Base-by-base conservation (phyloP, 2,888 invertebrate genomes). In the Habroteleia sp. region DNA sequence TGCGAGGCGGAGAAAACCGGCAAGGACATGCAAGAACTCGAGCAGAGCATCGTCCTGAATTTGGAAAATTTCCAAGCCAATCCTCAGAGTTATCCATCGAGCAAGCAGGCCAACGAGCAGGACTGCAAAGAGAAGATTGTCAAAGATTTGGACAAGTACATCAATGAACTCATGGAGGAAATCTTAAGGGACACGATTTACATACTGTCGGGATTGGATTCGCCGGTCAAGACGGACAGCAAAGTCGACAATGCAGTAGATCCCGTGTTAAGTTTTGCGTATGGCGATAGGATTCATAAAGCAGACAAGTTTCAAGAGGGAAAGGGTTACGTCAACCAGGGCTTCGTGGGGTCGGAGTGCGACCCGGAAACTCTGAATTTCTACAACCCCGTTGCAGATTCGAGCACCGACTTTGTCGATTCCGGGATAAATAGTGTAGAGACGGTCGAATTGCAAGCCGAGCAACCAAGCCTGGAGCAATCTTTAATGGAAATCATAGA, bases 351-450 rank as follows among this genome's bases (percentile, higher is more conserved):
- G 0, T 81, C 85, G 0, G 74, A 77, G 1, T 78, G 78, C 50
- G 85, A 88, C 77, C 85, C 87, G 0, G 85, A 87, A 16, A 80
- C 83, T 1, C 41, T 87, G n/a, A 83, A 86, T 8, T 87, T 86
- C 41, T 80, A 81, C 29, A 63, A 58, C 17, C 27, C 74, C 0
- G 52, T 74, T 1, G 23, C 83, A 4, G 86, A 87, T 27, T 81
- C 60, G 0, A 60, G 83, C 27, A 50, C 81, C 11, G 87, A 88
- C 54, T 85, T 83, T 60, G 80, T 82, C 1, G 88, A 88, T 72
- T 88, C 88, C 5, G 88, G 88, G 1, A 88, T 88, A 65, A 88
- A 88, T 29, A 88, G 88, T 68, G 88, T 88, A 1, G 88, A 88
- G 65, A 88, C 88, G n/a, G 81, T 88, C 4, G 87, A 88, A 63